These are phyloP conservation scores for Sylvia borin DNA, from an alignment of 2,797 vertebrate species.

Conservation along the genomic window DNA sequence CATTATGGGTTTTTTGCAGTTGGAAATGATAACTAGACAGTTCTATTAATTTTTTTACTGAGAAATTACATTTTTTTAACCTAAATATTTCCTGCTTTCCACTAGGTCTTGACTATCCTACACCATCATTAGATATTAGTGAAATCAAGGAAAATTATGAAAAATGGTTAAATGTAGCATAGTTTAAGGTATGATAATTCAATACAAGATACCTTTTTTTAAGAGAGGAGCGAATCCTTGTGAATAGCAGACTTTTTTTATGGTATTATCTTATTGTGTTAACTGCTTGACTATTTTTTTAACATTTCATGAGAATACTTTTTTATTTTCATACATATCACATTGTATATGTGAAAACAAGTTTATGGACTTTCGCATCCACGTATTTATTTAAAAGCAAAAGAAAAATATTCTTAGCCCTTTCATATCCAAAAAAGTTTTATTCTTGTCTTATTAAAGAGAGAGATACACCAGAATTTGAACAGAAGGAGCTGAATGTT, in stretches of 20 bases:
- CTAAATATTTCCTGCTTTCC: neutral
- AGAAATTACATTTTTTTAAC: neutral
- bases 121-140: fast-evolving
- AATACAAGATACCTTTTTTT: neutral
- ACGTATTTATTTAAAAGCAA: neutral
- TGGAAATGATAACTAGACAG: neutral
- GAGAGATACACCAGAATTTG: neutral
- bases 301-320: neutral
- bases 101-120: neutral
- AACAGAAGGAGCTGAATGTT: neutral
- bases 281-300: neutral
- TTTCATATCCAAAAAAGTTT: neutral
- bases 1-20: neutral
- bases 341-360: neutral
- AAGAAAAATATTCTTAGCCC: fast-evolving
- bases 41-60: neutral
- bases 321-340: neutral
- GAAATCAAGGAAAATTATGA: neutral
- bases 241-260: neutral
- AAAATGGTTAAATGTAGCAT: neutral
- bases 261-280: neutral
- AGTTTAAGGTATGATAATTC: neutral
- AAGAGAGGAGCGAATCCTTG: neutral
- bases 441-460: neutral
- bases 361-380: neutral